Percentiles rank a stretch among this genome's conserved stretches.
These are phyloP conservation scores for Pygocentrus nattereri DNA, from an alignment of 2,797 vertebrate genomes.

Conservation along the genomic window DNA sequence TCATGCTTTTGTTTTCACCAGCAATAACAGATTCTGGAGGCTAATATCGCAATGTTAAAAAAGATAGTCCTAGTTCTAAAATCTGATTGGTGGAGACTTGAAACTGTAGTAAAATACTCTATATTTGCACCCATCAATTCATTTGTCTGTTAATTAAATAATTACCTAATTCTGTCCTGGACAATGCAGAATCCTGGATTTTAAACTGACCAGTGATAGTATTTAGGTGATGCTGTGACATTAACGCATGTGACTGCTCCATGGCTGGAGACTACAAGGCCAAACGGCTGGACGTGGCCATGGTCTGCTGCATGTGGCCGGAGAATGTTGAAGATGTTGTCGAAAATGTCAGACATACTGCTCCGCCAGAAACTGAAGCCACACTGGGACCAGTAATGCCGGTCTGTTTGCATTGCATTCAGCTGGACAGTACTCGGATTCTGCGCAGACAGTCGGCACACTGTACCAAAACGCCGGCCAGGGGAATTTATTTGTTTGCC, in stretches of 20 bases:
- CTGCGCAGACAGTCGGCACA: conserved; percentile 46
- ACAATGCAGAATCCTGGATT: too few relatives aligned
- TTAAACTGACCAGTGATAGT: too few relatives aligned
- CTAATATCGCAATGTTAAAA: too few relatives aligned
- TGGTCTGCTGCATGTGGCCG: conserved; percentile 7
- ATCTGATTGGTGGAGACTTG: too few relatives aligned
- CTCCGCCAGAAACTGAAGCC: conserved; percentile 43
- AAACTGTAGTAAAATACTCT: too few relatives aligned
- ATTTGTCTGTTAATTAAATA: too few relatives aligned
- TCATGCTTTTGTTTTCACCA: too few relatives aligned
- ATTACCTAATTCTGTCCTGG: too few relatives aligned
- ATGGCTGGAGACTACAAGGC: not conserved
- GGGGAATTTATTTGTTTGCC: conserved; percentile 52
- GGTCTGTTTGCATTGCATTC: conserved; percentile 46
- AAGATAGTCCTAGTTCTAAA: too few relatives aligned
- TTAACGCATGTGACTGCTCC: not conserved
- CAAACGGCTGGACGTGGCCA: conserved; percentile 9
- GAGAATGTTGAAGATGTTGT: conserved; percentile 9
- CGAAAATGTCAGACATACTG: conserved; percentile 6
- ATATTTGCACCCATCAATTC: too few relatives aligned
- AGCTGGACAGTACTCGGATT: conserved; percentile 36
- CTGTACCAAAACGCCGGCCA: conserved; percentile 43
- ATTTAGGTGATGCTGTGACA: not conserved
- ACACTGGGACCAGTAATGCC: conserved; percentile 44
- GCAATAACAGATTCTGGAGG: too few relatives aligned